phyloP scores from a whole-genome alignment of 2,888 invertebrate genomes.

The Andrena praecox region DNA sequence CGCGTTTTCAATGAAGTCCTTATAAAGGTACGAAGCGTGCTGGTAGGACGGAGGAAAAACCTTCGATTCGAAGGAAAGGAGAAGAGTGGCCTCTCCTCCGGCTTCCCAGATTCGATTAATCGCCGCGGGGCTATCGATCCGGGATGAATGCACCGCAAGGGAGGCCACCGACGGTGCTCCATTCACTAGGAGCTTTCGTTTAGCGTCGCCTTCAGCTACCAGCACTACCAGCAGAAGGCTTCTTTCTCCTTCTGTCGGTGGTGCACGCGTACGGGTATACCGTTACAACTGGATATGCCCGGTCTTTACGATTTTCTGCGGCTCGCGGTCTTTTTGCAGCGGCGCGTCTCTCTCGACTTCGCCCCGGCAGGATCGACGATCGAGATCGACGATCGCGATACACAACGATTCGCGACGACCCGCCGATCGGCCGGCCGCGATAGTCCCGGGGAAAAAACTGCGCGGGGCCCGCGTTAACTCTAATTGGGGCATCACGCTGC shows the following conservation, averaged over 20 bases:
- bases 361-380: slow-evolving; percentile 31
- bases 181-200: slow-evolving; percentile 73
- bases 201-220: slow-evolving; percentile 42
- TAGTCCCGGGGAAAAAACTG: slow-evolving; percentile 11
- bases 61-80: slow-evolving; percentile 67
- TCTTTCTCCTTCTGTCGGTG: slow-evolving; percentile 35
- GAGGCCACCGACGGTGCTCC: slow-evolving; percentile 65
- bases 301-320: slow-evolving; percentile 67
- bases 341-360: slow-evolving; percentile 43
- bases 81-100: slow-evolving; percentile 38
- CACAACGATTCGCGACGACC: slow-evolving; percentile 41
- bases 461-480: slow-evolving; percentile 4
- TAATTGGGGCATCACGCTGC: slow-evolving; percentile 7
- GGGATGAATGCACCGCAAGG: slow-evolving; percentile 69
- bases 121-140: slow-evolving; percentile 65
- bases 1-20: slow-evolving; percentile 78
- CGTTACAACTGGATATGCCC: slow-evolving; percentile 69
- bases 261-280: slow-evolving; percentile 55
- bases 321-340: slow-evolving; percentile 59
- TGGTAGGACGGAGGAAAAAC: slow-evolving; percentile 70
- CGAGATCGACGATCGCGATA: slow-evolving; percentile 59
- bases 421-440: not conserved
- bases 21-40: slow-evolving; percentile 75
- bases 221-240: not conserved
- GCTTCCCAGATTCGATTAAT: slow-evolving; percentile 67